Conservation (phyloP, 2,888 invertebrate species). For the Tenthredo amoena region DNA sequence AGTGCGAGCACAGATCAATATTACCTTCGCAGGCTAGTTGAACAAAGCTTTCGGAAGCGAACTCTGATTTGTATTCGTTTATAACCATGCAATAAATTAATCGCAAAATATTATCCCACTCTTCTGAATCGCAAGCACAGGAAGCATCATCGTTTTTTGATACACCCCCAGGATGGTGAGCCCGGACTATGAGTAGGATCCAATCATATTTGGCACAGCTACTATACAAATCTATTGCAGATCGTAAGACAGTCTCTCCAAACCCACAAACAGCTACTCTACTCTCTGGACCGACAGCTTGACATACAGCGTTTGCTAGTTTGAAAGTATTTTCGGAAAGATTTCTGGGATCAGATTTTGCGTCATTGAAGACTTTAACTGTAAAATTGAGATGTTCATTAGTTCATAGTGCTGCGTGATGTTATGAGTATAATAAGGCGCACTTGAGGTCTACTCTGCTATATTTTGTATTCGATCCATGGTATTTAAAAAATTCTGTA, state of each 20-base stretch:
- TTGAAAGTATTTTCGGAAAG: constrained; percentile 64
- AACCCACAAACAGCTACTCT: constrained; percentile 80
- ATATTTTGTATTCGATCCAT: background rate
- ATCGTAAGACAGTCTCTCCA: constrained; percentile 78
- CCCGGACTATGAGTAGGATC: constrained; percentile 78
- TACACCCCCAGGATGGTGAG: constrained; percentile 80
- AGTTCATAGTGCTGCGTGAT: background rate
- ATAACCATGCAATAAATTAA: constrained; percentile 74
- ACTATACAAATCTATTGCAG: constrained; percentile 76
- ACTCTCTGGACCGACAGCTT: constrained; percentile 80
- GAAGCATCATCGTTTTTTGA: constrained; percentile 70
- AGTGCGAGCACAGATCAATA: background rate
- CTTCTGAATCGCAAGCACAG: constrained; percentile 75
- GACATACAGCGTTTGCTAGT: constrained; percentile 65
- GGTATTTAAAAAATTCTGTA: too few relatives aligned
- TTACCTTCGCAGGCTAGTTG: constrained; percentile 72
- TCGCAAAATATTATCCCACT: constrained; percentile 77
- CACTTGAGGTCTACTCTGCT: background rate
- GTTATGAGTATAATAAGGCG: background rate
- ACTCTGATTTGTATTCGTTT: constrained; percentile 67
- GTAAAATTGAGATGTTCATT: constrained; percentile 44
- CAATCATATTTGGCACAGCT: constrained; percentile 77
- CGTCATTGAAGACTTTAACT: constrained; percentile 62
- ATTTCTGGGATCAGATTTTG: constrained; percentile 56
- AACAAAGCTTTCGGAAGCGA: constrained; percentile 64